phyloP scores from a whole-genome alignment of 2,797 vertebrate species.

The Acrossocheilus fasciatus region DNA sequence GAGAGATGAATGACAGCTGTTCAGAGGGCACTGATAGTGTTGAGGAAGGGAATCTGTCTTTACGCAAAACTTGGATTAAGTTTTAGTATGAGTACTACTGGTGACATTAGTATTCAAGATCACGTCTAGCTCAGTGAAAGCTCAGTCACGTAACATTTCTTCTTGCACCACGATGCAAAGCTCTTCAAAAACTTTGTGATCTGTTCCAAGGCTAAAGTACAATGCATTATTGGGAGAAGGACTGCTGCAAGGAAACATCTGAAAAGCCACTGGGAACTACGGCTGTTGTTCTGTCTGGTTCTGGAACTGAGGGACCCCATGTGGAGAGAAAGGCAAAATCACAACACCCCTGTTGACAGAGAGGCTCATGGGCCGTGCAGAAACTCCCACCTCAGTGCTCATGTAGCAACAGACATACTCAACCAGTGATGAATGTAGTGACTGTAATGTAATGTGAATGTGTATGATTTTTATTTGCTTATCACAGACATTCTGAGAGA shows the following conservation, averaged over 20 bases:
- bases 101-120: constrained; percentile 16
- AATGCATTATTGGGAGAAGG: neutral
- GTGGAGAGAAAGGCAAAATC: neutral
- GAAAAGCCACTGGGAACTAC: neutral
- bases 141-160: neutral
- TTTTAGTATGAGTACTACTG: neutral
- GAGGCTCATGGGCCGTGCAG: neutral
- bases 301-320: neutral
- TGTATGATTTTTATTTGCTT: neutral
- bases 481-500: neutral
- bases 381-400: neutral
- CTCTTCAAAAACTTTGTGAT: constrained; percentile 7
- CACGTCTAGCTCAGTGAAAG: neutral
- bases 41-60: neutral
- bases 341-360: neutral
- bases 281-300: neutral
- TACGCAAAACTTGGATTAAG: neutral
- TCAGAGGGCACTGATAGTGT: neutral
- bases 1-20: neutral
- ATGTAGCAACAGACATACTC: neutral
- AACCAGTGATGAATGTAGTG: neutral
- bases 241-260: neutral
- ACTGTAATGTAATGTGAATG: neutral
- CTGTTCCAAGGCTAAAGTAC: neutral
- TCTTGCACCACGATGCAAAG: neutral